Evolutionary conservation across 2,113 vertebrate genomes (phyloP).

Genomic region (Dicerorhinus sumatrensis): DNA sequence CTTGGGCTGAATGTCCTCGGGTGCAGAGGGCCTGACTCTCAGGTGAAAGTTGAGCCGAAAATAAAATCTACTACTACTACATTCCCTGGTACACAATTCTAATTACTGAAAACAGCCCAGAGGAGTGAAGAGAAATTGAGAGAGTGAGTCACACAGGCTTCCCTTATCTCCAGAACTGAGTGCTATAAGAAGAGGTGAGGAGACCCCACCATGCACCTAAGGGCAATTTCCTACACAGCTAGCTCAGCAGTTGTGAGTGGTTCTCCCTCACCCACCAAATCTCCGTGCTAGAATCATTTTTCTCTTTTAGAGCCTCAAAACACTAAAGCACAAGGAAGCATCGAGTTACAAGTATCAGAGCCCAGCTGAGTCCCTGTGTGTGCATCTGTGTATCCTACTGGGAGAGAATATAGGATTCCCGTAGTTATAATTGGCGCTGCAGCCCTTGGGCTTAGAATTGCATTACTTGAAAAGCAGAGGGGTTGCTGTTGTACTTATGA

Average conservation of each 20-base stretch:
- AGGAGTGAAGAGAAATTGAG: slow-evolving; percentile 40
- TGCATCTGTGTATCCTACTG: slow-evolving; percentile 69
- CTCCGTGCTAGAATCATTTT: slow-evolving; percentile 62
- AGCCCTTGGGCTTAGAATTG: slow-evolving; percentile 70
- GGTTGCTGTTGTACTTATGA: slow-evolving; percentile 65
- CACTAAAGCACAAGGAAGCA: slow-evolving; percentile 60
- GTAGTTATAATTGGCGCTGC: slow-evolving; percentile 59
- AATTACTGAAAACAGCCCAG: slow-evolving; percentile 71
- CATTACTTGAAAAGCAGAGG: slow-evolving; percentile 73
- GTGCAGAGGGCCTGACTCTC: background rate
- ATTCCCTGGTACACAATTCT: slow-evolving; percentile 53
- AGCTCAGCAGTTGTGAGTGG: slow-evolving; percentile 58
- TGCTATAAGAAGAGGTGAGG: background rate
- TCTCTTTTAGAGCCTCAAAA: slow-evolving; percentile 58
- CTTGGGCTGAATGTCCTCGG: slow-evolving; percentile 57
- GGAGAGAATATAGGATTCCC: slow-evolving; percentile 71
- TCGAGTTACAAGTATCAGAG: slow-evolving; percentile 59
- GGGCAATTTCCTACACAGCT: slow-evolving; percentile 1
- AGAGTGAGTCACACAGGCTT: background rate
- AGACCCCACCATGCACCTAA: background rate
- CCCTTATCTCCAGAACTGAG: background rate
- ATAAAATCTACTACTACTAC: slow-evolving; percentile 54
- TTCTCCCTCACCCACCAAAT: slow-evolving; percentile 57
- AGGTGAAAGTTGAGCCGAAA: slow-evolving; percentile 43
- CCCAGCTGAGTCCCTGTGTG: slow-evolving; percentile 64